Conservation (phyloP, 2,888 invertebrate genomes). For the Catocala sponsa region DNA sequence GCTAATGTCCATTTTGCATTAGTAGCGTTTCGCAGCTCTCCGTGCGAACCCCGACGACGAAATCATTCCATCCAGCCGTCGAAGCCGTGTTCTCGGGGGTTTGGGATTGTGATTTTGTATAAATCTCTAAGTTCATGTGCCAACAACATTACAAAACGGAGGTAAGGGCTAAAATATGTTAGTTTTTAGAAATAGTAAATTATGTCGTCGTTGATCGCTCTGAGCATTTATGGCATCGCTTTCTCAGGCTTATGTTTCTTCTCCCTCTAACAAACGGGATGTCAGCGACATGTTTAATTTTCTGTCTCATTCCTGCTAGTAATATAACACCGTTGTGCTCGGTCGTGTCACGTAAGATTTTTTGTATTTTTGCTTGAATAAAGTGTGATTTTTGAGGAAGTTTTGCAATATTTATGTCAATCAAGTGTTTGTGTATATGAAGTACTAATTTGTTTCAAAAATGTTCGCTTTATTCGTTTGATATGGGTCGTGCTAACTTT, state of each 20-base stretch:
- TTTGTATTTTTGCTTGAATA: constrained; percentile 81
- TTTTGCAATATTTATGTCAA: constrained; percentile 62
- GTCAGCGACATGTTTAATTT: constrained; percentile 76
- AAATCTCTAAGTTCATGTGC: constrained; percentile 84
- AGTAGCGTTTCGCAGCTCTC: constrained; percentile 73
- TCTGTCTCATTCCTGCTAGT: constrained; percentile 84
- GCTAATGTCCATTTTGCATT: constrained; percentile 65
- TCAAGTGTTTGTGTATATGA: constrained; percentile 61
- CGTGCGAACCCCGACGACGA: constrained; percentile 86
- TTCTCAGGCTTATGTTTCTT: constrained; percentile 82
- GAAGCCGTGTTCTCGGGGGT: constrained; percentile 87
- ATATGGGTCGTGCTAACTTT: constrained; percentile 86
- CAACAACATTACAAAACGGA: constrained; percentile 84
- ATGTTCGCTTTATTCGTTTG: constrained; percentile 57
- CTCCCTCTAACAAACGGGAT: constrained; percentile 76
- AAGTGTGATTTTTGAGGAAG: constrained; percentile 67
- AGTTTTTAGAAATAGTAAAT: constrained; percentile 62
- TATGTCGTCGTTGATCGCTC: constrained; percentile 74
- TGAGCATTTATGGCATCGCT: constrained; percentile 87
- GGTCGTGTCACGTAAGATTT: constrained; percentile 88
- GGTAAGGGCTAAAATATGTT: constrained; percentile 69
- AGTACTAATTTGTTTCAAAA: constrained; percentile 58
- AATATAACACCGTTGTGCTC: constrained; percentile 88
- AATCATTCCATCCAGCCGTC: constrained; percentile 88
- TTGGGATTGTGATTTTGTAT: constrained; percentile 84